Conservation (phyloP, 2,797 vertebrate genomes). For the Columba guinea region DNA sequence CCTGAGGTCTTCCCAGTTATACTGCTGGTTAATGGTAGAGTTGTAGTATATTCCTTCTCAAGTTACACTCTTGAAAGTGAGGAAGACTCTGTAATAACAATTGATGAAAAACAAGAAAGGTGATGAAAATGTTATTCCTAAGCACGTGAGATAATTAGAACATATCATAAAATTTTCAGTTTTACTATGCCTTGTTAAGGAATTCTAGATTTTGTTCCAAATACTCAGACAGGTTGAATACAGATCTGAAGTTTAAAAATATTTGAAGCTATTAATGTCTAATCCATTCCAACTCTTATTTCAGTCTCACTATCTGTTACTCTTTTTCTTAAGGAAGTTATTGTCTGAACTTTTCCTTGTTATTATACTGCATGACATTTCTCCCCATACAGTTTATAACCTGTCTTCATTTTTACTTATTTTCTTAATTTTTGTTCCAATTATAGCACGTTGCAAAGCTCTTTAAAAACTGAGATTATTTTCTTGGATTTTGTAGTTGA, state of each 20-base stretch:
- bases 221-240: not conserved
- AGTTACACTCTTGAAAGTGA: not conserved
- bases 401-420: not conserved
- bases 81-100: not conserved
- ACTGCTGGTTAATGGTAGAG: not conserved
- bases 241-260: not conserved
- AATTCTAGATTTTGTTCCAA: not conserved
- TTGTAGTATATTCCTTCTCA: not conserved
- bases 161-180: not conserved
- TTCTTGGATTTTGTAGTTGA: too few relatives aligned
- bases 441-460: not conserved
- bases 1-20: not conserved
- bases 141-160: not conserved
- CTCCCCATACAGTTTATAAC: not conserved
- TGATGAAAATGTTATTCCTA: not conserved
- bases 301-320: not conserved
- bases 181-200: not conserved
- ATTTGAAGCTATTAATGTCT: not conserved
- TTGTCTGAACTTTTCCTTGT: not conserved
- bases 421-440: not conserved
- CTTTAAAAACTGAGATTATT: not conserved
- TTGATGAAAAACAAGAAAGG: not conserved
- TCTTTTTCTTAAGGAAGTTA: not conserved
- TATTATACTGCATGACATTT: not conserved
- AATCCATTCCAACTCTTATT: not conserved